Evolutionary conservation across 2,113 vertebrate genomes (phyloP).

Genomic region (Lonchura striata): DNA sequence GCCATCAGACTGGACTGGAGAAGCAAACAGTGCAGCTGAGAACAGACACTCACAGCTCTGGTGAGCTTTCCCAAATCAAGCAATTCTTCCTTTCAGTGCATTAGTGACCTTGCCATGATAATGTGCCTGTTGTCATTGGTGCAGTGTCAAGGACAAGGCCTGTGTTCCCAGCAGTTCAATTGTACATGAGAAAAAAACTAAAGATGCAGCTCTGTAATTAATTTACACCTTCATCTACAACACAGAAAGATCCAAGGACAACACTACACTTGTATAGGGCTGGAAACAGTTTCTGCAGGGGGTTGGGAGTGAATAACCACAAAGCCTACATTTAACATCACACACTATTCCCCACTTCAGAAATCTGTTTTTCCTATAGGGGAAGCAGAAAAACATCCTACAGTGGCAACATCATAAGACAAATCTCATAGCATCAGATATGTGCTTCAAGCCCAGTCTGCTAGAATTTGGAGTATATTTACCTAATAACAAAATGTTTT

Average conservation of each 20-base stretch:
- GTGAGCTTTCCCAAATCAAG: not conserved
- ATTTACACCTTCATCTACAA: not conserved
- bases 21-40: not conserved
- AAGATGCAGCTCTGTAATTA: not conserved
- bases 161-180: not conserved
- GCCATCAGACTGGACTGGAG: not conserved
- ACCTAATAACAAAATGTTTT: not conserved
- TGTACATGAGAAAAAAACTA: not conserved
- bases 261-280: not conserved
- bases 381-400: not conserved
- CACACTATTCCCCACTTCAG: no score
- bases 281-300: not conserved
- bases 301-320: not conserved
- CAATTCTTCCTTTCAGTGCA: not conserved
- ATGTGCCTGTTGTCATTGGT: not conserved
- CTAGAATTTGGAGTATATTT: not conserved
- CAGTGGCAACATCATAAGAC: not conserved
- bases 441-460: not conserved
- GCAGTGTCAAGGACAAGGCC: not conserved
- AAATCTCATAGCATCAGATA: not conserved
- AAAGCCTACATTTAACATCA: not conserved
- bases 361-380: not conserved
- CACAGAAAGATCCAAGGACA: not conserved
- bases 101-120: not conserved
- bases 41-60: not conserved